These are phyloP conservation scores for Naja naja DNA, from an alignment of 2,113 vertebrate species.

Conservation along the genomic window DNA sequence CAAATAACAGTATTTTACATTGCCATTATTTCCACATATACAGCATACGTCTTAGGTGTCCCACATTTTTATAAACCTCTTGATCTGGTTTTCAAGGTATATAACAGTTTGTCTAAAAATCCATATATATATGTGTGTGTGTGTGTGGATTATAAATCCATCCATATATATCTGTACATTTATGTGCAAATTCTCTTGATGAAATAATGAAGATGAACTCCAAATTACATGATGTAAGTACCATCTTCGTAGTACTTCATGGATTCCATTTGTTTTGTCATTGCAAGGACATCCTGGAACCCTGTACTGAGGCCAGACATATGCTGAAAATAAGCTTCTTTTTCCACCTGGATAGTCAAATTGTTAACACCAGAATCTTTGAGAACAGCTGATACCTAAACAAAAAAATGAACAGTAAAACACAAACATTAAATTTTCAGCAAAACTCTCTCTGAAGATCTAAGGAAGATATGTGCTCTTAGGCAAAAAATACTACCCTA, in stretches of 20 bases:
- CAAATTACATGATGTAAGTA: constrained; percentile 89
- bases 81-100: constrained; percentile 60
- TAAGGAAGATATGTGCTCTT: background rate
- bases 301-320: constrained; percentile 96
- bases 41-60: constrained; percentile 54
- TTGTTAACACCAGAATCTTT: constrained; percentile 96
- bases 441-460: background rate
- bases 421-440: background rate
- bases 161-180: constrained; percentile 1
- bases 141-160: constrained; percentile 41
- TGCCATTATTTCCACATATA: constrained; percentile 58
- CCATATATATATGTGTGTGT: constrained; percentile 43
- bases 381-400: constrained; percentile 87
- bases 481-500: background rate
- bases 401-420: background rate
- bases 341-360: constrained; percentile 95
- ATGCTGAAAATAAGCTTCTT: constrained; percentile 97
- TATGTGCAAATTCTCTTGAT: constrained; percentile 57
- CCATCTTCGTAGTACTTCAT: constrained; percentile 92
- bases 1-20: constrained; percentile 42
- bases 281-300: constrained; percentile 91
- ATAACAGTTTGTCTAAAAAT: constrained; percentile 52
- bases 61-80: constrained; percentile 57
- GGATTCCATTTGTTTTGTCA: constrained; percentile 94
- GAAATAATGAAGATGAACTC: constrained; percentile 40